Evolutionary conservation across 2,888 invertebrate genomes (phyloP).

Genomic region (Taenaris catops): DNA sequence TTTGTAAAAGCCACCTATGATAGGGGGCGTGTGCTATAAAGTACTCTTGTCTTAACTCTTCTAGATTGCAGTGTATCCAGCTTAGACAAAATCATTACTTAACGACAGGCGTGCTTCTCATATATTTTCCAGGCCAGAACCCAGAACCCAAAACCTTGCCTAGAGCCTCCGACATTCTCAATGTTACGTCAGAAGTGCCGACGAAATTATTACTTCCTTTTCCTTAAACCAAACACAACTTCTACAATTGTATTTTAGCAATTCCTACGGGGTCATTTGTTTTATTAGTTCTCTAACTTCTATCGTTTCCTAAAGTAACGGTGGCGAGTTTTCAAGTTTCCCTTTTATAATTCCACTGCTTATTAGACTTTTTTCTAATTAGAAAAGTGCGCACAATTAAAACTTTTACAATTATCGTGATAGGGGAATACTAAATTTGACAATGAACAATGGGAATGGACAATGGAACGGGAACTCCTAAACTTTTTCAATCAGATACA

Average conservation of each 20-base stretch:
- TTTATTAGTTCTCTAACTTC: constrained; percentile 10
- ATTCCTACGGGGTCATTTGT: constrained; percentile 5
- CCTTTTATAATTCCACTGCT: constrained; percentile 21
- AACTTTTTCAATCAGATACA: constrained; percentile 68
- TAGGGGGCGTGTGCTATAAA: no score
- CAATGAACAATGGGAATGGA: constrained; percentile 64
- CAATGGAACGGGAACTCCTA: constrained; percentile 65
- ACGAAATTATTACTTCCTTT: not conserved
- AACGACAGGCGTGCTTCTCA: no score
- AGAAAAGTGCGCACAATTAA: constrained; percentile 76
- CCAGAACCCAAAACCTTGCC: no score
- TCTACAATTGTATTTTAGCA: not conserved
- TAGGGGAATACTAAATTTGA: constrained; percentile 59
- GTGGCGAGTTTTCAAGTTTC: constrained; percentile 15
- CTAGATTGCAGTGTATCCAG: no score
- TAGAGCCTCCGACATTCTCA: no score
- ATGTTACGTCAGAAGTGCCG: no score
- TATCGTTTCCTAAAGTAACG: constrained; percentile 13
- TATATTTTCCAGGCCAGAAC: no score
- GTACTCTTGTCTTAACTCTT: no score
- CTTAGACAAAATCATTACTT: no score
- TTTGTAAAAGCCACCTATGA: no score
- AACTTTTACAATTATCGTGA: constrained; percentile 76
- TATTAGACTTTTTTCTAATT: constrained; percentile 70
- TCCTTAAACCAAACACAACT: not conserved